These are phyloP conservation scores for Xestia xanthographa DNA, from an alignment of 2,888 invertebrate genomes.

Conservation along the genomic window DNA sequence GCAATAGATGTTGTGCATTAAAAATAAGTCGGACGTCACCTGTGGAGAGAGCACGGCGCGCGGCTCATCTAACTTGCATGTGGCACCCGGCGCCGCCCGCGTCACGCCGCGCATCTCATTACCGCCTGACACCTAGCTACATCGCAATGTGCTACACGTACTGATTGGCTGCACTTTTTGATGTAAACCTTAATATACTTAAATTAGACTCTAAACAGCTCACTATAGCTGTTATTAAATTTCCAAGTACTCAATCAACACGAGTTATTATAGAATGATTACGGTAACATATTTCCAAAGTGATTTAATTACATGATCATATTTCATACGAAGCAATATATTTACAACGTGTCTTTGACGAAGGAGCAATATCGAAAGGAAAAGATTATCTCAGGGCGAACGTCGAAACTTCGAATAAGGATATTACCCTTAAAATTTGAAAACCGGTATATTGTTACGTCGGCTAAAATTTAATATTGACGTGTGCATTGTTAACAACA, in stretches of 20 bases:
- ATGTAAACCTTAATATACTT: neutral
- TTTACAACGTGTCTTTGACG: slow-evolving; percentile 73
- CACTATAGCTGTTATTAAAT: neutral
- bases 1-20: slow-evolving; percentile 77
- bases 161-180: slow-evolving; percentile 30
- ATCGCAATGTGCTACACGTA: slow-evolving; percentile 44
- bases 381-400: slow-evolving; percentile 82
- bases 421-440: slow-evolving; percentile 84
- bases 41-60: slow-evolving; percentile 73
- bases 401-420: slow-evolving; percentile 75
- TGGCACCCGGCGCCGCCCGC: slow-evolving; percentile 71
- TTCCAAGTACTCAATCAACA: neutral
- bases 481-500: slow-evolving; percentile 82
- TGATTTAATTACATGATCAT: slow-evolving; percentile 2
- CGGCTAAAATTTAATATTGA: slow-evolving; percentile 84
- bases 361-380: slow-evolving; percentile 76
- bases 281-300: neutral
- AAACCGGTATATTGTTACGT: slow-evolving; percentile 84
- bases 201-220: neutral
- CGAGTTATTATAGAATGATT: neutral
- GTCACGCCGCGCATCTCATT: slow-evolving; percentile 76
- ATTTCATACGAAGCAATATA: slow-evolving; percentile 9
- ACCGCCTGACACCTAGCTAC: slow-evolving; percentile 59
- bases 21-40: slow-evolving; percentile 80
- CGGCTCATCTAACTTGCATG: slow-evolving; percentile 85